Percentiles rank a stretch among this genome's conserved stretches.
These are phyloP conservation scores for Sebastes taczanowskii DNA, from an alignment of 2,797 vertebrate genomes.

Conservation along the genomic window DNA sequence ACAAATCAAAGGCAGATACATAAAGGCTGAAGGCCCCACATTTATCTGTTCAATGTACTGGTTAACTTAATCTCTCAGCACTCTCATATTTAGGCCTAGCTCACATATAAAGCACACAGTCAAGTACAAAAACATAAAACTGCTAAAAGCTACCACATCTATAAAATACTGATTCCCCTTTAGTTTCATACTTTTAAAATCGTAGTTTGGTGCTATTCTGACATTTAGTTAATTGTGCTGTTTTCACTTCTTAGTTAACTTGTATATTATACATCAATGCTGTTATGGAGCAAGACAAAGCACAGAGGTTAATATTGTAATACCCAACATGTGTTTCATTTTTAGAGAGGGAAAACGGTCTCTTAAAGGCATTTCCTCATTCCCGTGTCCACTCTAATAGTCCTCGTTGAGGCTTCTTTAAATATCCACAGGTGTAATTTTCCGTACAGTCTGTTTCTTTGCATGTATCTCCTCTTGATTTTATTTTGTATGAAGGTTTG, in stretches of 20 bases:
- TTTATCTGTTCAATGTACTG: slow-evolving; percentile 21
- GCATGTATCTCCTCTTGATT: background rate
- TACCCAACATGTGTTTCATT: slow-evolving; percentile 30
- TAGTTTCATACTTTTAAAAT: slow-evolving; percentile 25
- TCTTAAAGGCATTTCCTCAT: slow-evolving; percentile 56
- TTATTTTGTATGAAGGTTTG: slow-evolving; percentile 12
- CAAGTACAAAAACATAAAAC: slow-evolving; percentile 50
- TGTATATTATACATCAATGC: slow-evolving; percentile 50
- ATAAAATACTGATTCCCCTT: slow-evolving; percentile 57
- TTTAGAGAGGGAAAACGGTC: slow-evolving; percentile 35
- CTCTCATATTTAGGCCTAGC: slow-evolving; percentile 11
- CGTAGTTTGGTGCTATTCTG: slow-evolving; percentile 43
- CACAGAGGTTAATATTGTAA: slow-evolving; percentile 29
- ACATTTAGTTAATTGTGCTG: slow-evolving; percentile 59
- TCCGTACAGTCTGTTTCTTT: slow-evolving; percentile 21
- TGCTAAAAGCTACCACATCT: slow-evolving; percentile 49
- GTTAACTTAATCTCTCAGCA: slow-evolving; percentile 19
- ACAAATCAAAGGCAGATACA: slow-evolving; percentile 48
- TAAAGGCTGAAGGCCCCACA: slow-evolving; percentile 42
- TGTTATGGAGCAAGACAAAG: slow-evolving; percentile 40
- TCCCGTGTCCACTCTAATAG: slow-evolving; percentile 24
- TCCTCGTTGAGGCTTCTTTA: slow-evolving; percentile 43
- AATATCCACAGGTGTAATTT: slow-evolving; percentile 2
- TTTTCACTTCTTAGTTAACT: slow-evolving; percentile 39
- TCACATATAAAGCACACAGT: slow-evolving; percentile 54